A percentile compares a stretch with the other conserved stretches of the same genome.
Conservation (phyloP, 2,888 invertebrate species). For the Mechanitis mazaeus region DNA sequence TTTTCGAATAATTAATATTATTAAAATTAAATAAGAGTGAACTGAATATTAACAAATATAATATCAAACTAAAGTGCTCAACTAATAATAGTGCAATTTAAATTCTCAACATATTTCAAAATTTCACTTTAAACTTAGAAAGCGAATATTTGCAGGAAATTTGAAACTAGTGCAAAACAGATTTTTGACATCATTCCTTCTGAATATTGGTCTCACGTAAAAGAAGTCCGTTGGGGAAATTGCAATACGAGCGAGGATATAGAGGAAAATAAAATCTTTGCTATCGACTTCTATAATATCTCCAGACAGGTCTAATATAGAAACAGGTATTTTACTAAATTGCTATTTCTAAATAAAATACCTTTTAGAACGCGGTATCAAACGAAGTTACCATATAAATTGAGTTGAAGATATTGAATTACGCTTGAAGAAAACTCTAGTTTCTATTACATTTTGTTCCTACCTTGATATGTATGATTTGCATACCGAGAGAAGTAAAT, state of each 20-base stretch:
- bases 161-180: constrained; percentile 52
- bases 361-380: constrained; percentile 40
- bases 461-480: constrained; percentile 25
- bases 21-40: no score
- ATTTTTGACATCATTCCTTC: constrained; percentile 68
- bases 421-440: constrained; percentile 27
- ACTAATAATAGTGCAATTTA: no score
- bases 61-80: no score
- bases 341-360: constrained; percentile 58
- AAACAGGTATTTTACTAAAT: constrained; percentile 57
- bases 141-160: constrained; percentile 28
- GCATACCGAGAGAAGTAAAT: constrained; percentile 23
- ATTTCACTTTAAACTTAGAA: no score
- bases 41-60: no score
- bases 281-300: constrained; percentile 56
- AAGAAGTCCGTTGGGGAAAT: constrained; percentile 59
- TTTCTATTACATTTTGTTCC: constrained; percentile 26
- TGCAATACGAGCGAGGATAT: constrained; percentile 52
- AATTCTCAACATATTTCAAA: no score
- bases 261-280: constrained; percentile 64
- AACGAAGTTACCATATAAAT: constrained; percentile 41
- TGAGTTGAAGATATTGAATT: constrained; percentile 31
- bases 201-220: constrained; percentile 57
- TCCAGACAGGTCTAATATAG: constrained; percentile 58
- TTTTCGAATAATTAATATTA: no score